These are phyloP conservation scores for Danaus chrysippus DNA, from an alignment of 2,888 invertebrate species.

Conservation along the genomic window DNA sequence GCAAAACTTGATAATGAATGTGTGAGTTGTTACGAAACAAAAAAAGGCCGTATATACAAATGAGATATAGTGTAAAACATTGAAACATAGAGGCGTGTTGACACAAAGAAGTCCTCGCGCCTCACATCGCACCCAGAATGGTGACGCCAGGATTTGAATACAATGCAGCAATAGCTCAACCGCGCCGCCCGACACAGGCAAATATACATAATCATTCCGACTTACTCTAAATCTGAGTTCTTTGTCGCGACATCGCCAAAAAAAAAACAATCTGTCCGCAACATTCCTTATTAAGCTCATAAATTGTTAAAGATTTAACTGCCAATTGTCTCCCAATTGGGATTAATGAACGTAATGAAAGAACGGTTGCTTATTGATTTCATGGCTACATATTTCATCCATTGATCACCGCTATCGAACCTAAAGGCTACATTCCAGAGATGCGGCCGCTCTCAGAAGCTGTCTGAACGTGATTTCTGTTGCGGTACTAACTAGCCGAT, in stretches of 20 bases:
- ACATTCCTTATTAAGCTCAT: conserved; percentile 50
- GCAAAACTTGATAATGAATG: too few relatives aligned
- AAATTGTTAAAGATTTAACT: conserved; percentile 51
- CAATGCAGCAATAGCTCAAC: conserved; percentile 74
- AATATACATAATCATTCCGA: conserved; percentile 67
- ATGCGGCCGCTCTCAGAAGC: conserved; percentile 41
- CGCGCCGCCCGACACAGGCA: conserved; percentile 56
- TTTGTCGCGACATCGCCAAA: conserved; percentile 38
- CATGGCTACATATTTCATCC: conserved; percentile 44
- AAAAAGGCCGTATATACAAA: conserved; percentile 7
- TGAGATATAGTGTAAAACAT: conserved; percentile 14
- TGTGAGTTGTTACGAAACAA: too few relatives aligned
- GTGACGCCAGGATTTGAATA: conserved; percentile 72
- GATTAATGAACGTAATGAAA: conserved; percentile 57
- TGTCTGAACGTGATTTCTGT: conserved; percentile 51
- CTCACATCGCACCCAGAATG: conserved; percentile 26
- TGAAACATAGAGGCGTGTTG: conserved; percentile 17
- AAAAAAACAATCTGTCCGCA: conserved; percentile 22
- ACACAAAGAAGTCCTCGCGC: conserved; percentile 22
- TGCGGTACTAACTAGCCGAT: conserved; percentile 39
- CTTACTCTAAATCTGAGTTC: conserved; percentile 65
- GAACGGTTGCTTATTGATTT: conserved; percentile 56
- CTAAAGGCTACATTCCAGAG: conserved; percentile 50
- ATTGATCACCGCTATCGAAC: conserved; percentile 52
- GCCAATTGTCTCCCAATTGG: conserved; percentile 61